These are phyloP conservation scores for Calyptomena viridis DNA, from an alignment of 2,113 vertebrate genomes.

Conservation along the genomic window DNA sequence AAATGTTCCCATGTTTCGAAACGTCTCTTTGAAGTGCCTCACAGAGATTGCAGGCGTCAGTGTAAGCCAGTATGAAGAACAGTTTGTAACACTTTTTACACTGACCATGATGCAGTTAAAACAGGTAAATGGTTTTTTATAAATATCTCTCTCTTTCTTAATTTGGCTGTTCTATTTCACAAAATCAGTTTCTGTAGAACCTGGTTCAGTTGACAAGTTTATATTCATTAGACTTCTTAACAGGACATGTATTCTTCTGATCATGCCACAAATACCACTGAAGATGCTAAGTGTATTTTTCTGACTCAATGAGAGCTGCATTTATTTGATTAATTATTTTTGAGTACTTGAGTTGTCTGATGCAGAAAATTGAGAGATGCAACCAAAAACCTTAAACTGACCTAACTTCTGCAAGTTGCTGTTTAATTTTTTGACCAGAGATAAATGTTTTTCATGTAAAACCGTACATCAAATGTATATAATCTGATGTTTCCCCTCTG, in stretches of 20 bases:
- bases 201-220: background rate
- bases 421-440: background rate
- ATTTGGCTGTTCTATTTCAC: background rate
- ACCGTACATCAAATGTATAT: background rate
- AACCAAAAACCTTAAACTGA: background rate
- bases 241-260: background rate
- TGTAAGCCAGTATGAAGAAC: conserved; percentile 97
- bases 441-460: background rate
- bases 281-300: background rate
- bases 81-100: conserved; percentile 96
- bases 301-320: background rate
- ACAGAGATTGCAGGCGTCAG: conserved; percentile 98
- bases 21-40: conserved; percentile 98
- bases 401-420: background rate
- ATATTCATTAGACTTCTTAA: background rate
- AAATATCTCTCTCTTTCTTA: background rate
- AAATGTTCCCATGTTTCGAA: conserved; percentile 99
- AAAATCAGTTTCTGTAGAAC: background rate
- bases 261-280: no score
- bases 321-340: background rate
- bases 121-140: conserved; percentile 79
- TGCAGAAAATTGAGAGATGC: background rate
- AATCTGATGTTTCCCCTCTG: background rate
- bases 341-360: background rate
- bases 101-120: conserved; percentile 99